Conservation (phyloP, 2,888 invertebrate species). For the Schrankia costaestrigalis region DNA sequence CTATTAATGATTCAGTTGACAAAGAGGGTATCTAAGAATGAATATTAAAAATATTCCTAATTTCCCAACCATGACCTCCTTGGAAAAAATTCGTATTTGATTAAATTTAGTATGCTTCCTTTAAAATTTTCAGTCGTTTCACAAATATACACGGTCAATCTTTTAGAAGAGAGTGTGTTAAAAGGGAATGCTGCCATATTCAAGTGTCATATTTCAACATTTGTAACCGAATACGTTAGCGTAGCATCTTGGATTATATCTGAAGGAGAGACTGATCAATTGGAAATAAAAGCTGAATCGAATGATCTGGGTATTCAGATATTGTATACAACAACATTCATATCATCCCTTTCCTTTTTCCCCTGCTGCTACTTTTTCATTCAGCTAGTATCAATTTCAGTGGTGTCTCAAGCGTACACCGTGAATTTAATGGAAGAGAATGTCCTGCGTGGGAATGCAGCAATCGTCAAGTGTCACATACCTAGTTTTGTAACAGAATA, state of each 20-base stretch:
- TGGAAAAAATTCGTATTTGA: constrained; percentile 11
- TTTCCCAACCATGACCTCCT: constrained; percentile 20
- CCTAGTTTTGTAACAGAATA: constrained; percentile 96
- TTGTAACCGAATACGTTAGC: constrained; percentile 93
- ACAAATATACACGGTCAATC: constrained; percentile 92
- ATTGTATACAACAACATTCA: too few relatives aligned
- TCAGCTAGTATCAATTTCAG: constrained; percentile 77
- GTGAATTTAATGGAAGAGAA: constrained; percentile 96
- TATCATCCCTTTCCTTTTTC: constrained; percentile 25
- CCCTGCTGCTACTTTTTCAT: constrained; percentile 12
- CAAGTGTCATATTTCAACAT: constrained; percentile 96
- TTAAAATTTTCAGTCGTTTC: constrained; percentile 87
- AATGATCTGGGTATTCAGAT: constrained; percentile 63
- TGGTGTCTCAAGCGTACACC: constrained; percentile 92
- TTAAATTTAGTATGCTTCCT: constrained; percentile 5
- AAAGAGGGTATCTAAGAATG: constrained; percentile 53
- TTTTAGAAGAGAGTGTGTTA: constrained; percentile 95
- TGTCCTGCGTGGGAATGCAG: constrained; percentile 93
- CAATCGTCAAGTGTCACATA: constrained; percentile 94
- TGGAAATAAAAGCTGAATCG: constrained; percentile 72
- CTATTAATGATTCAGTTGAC: constrained; percentile 48
- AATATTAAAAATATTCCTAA: constrained; percentile 11
- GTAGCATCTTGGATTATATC: constrained; percentile 93
- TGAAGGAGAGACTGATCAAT: constrained; percentile 77
- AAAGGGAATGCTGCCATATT: constrained; percentile 93